These are phyloP conservation scores for Ochropacha duplaris DNA, from an alignment of 2,888 invertebrate genomes.

Conservation along the genomic window DNA sequence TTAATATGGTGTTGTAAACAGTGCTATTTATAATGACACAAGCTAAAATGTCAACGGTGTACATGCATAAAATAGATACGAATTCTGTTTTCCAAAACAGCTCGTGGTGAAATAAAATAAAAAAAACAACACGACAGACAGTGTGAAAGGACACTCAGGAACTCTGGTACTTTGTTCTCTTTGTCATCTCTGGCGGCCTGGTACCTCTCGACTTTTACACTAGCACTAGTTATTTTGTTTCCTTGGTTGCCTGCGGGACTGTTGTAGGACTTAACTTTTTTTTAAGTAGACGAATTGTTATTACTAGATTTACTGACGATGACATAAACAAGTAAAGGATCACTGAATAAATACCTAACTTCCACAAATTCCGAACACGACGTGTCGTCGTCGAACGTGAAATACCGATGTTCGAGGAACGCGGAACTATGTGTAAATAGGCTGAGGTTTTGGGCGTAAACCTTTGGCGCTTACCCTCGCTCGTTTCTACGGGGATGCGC, in stretches of 20 bases:
- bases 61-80: neutral
- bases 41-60: neutral
- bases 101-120: constrained; percentile 22
- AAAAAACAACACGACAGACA: constrained; percentile 25
- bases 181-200: constrained; percentile 58
- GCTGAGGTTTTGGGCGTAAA: neutral
- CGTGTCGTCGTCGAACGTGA: neutral
- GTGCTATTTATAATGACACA: no score
- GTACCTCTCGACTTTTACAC: constrained; percentile 44
- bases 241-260: constrained; percentile 39
- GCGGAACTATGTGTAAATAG: neutral
- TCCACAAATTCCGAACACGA: neutral
- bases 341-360: neutral
- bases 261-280: constrained; percentile 11
- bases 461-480: neutral
- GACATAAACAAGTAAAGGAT: neutral
- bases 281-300: constrained; percentile 4
- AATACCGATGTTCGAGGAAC: neutral
- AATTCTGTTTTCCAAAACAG: neutral
- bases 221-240: constrained; percentile 38
- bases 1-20: no score
- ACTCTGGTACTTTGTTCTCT: constrained; percentile 48
- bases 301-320: neutral
- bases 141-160: constrained; percentile 59
- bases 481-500: constrained; percentile 27